Evolutionary conservation across 2,797 vertebrate genomes (phyloP).

Genomic region (Cichlasoma orientale): DNA sequence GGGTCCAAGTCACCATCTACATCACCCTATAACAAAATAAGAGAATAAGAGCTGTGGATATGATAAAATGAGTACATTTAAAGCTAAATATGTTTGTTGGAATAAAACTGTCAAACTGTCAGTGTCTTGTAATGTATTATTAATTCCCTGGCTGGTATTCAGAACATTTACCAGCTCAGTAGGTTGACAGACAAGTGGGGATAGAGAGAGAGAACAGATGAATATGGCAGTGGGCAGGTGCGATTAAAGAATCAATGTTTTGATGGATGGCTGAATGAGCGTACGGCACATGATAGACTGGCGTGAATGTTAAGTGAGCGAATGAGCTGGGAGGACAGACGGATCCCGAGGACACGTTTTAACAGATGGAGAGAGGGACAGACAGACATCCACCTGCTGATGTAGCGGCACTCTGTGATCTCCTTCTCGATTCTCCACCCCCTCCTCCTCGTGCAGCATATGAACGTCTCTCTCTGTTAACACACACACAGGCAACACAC

Average conservation of each 20-base stretch:
- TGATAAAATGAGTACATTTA: constrained; percentile 5
- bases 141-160: constrained; percentile 30
- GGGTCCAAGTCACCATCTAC: constrained; percentile 88
- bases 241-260: constrained; percentile 15
- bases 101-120: background rate
- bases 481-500: constrained; percentile 22
- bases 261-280: constrained; percentile 13
- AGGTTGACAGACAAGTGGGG: constrained; percentile 14
- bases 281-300: constrained; percentile 8
- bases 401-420: constrained; percentile 60
- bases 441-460: constrained; percentile 60
- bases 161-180: constrained; percentile 6
- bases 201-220: background rate
- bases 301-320: constrained; percentile 9
- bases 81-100: background rate
- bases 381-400: constrained; percentile 63
- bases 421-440: constrained; percentile 57
- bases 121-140: background rate
- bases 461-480: constrained; percentile 66
- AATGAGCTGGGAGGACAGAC: background rate
- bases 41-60: background rate
- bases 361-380: constrained; percentile 2
- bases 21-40: constrained; percentile 75
- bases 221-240: background rate
- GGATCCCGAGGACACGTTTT: background rate